These are phyloP conservation scores for Lithophane semibrunnea DNA, from an alignment of 2,888 invertebrate species.

Conservation along the genomic window DNA sequence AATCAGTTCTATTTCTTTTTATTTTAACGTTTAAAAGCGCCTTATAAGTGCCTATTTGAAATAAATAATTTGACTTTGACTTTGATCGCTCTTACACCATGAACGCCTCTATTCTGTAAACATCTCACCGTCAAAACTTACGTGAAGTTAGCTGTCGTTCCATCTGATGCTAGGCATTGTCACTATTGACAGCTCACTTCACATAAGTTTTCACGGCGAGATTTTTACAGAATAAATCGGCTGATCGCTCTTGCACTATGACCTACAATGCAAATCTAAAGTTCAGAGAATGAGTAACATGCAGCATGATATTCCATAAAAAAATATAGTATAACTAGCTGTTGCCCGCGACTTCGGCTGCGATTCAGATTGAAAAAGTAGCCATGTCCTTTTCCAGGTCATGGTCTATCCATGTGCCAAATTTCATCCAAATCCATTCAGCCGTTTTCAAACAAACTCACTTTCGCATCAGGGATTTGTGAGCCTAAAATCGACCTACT, in stretches of 20 bases:
- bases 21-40: too few relatives aligned
- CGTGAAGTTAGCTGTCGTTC: not conserved
- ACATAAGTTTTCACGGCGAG: not conserved
- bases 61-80: too few relatives aligned
- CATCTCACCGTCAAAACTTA: not conserved
- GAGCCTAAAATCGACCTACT: not conserved
- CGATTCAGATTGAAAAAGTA: too few relatives aligned
- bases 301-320: not conserved
- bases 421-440: too few relatives aligned
- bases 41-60: too few relatives aligned
- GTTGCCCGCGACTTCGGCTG: too few relatives aligned
- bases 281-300: not conserved
- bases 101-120: not conserved
- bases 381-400: too few relatives aligned
- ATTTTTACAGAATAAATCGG: not conserved
- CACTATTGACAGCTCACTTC: not conserved
- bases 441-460: too few relatives aligned
- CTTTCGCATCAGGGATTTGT: not conserved
- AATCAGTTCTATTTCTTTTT: too few relatives aligned
- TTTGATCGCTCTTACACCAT: constrained; percentile 1
- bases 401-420: too few relatives aligned
- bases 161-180: not conserved
- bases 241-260: not conserved
- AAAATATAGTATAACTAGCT: not conserved
- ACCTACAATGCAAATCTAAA: not conserved